Base-by-base conservation (phyloP, 2,888 invertebrate species). In the Ophioninae sp. region DNA sequence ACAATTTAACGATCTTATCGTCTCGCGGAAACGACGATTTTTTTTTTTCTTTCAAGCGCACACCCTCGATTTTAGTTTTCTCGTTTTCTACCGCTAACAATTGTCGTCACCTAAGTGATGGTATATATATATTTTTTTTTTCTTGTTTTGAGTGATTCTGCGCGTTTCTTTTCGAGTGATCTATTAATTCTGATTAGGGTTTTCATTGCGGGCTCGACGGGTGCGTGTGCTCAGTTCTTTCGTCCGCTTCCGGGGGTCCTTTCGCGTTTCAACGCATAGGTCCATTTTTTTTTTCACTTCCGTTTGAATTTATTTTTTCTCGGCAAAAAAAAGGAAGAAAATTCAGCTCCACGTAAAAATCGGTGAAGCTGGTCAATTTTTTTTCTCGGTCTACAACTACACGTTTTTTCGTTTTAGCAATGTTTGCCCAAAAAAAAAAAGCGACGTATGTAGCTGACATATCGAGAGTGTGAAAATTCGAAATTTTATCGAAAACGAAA, bases 291-390 rank as follows among this genome's bases (percentile, higher is more conserved):
- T 10, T 23, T 59, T 75, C 8, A 17, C 30, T 13, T 6, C n/a
- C 41, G 64, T 37, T 51, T 61, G 3, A 5, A 10, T 51, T 17
- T 51, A 23, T 17, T 13, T 20, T 20, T 59, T 64, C 51, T 22
- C 9, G n/a, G 13, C n/a, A 86, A 85, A 88, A 86, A 85, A 5
- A 51, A 17, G 17, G 6, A 41, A 41, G 9, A 41, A 7, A 41
- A 81, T 76, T 85, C 75, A 76, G 85, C 79, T 78, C 85, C 87
- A 86, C 84, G 82, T 82, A 83, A 88, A 87, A 89, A 88, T 89
- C 88, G 88, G 87, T 89, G 87, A 88, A 89, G 86, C 87, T 82
- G 37, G 44, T 44, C 65, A 86, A 86, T 87, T 88, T 20, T 71
- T 59, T 59, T 76, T 68, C 7, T 13, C 17, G 44, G 17, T 76